A percentile compares a stretch with the other conserved stretches of the same genome.
Evolutionary conservation across 2,113 vertebrate genomes (phyloP).

Genomic region (Mystacornis crossleyi): DNA sequence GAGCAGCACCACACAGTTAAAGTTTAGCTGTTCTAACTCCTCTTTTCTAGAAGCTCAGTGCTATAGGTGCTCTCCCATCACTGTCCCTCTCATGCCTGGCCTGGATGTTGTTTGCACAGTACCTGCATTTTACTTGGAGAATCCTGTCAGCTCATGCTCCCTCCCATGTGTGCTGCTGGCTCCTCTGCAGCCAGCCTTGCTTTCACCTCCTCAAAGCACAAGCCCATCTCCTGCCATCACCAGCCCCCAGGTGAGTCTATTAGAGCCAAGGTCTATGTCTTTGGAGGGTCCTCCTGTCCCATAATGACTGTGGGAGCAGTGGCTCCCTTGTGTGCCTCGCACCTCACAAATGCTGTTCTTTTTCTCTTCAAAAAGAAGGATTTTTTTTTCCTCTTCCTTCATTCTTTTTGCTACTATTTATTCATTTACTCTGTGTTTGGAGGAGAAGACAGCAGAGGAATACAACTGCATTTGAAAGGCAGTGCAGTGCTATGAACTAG

Average conservation of each 20-base stretch:
- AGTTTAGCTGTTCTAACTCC: background rate
- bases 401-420: background rate
- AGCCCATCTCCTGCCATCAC: background rate
- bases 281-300: background rate
- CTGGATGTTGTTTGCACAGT: background rate
- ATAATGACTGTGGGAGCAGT: background rate
- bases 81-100: fast-evolving
- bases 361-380: background rate
- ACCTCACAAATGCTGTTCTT: background rate
- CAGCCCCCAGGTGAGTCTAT: background rate
- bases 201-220: background rate
- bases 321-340: background rate
- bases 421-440: background rate
- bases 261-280: background rate
- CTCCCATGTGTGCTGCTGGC: background rate
- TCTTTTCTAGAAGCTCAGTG: background rate
- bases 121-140: background rate
- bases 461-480: background rate
- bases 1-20: background rate
- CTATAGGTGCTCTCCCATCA: fast-evolving
- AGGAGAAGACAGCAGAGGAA: background rate
- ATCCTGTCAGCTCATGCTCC: background rate
- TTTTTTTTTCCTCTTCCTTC: background rate
- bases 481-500: background rate
- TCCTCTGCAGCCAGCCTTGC: background rate